Percentiles rank a stretch among this genome's conserved stretches.
Evolutionary conservation across 53 echinoderm and acorn worm genomes (phyloP).

Genomic region (Antedon mediterranea): DNA sequence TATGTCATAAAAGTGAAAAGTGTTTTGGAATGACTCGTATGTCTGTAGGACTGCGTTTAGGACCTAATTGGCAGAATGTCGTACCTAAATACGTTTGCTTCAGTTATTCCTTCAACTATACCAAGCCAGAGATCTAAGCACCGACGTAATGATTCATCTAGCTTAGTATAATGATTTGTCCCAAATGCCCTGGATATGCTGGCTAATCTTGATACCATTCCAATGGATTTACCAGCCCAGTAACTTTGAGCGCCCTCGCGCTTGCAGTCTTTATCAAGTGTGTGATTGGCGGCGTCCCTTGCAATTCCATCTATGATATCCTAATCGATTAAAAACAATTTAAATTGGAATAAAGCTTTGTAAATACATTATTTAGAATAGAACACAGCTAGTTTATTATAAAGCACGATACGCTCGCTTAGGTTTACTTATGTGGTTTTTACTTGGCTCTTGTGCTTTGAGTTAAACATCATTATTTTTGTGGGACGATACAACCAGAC

Average conservation of each 20-base stretch:
- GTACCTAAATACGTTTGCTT: constrained; percentile 55
- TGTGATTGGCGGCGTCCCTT: constrained; percentile 50
- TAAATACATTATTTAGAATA: no score
- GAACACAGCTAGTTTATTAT: no score
- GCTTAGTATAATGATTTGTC: constrained; percentile 59
- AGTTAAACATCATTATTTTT: no score
- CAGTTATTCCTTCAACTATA: constrained; percentile 36
- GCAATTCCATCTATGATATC: constrained; percentile 42
- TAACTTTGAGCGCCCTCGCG: constrained; percentile 49
- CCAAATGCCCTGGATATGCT: constrained; percentile 71
- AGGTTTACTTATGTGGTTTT: no score
- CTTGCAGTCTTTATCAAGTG: constrained; percentile 49
- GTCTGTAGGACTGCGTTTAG: no score
- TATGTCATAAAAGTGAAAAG: no score
- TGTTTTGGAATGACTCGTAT: no score
- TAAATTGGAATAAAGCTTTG: no score
- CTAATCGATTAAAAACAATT: constrained; percentile 13
- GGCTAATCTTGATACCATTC: constrained; percentile 65
- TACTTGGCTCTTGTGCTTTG: no score
- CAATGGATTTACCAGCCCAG: constrained; percentile 75
- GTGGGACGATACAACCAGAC: no score
- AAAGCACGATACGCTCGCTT: no score
- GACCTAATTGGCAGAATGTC: not conserved
- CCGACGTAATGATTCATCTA: constrained; percentile 42
- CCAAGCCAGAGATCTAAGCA: constrained; percentile 72